Percentiles rank a stretch among this genome's conserved stretches.
Conservation (phyloP, 1,140 invertebrate species). For the Drosophila auraria region DNA sequence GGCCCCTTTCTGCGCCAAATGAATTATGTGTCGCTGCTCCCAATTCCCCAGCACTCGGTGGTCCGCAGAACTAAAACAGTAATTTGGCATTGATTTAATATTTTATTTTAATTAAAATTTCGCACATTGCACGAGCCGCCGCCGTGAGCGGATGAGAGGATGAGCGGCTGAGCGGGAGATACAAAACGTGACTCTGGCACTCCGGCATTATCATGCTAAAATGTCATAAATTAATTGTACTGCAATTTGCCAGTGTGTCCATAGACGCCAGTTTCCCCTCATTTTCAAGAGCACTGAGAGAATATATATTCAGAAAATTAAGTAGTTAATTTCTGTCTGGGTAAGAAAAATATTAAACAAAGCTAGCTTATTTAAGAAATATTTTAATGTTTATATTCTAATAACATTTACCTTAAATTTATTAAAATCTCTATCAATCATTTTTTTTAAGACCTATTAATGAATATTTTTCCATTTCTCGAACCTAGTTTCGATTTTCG, state of each 20-base stretch:
- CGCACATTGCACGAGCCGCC: slow-evolving; percentile 11
- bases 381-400: too few species aligned
- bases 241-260: slow-evolving; percentile 55
- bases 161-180: not conserved
- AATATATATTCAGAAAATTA: not conserved
- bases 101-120: slow-evolving; percentile 80
- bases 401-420: too few species aligned
- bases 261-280: slow-evolving; percentile 21
- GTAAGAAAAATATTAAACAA: too few species aligned
- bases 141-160: not conserved
- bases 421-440: too few species aligned
- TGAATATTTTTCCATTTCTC: too few species aligned
- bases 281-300: not conserved
- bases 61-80: slow-evolving; percentile 38
- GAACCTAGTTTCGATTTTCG: too few species aligned
- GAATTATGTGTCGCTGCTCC: slow-evolving; percentile 69
- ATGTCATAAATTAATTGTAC: slow-evolving; percentile 79
- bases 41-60: slow-evolving; percentile 4
- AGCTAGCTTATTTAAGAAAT: too few species aligned
- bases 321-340: too few species aligned
- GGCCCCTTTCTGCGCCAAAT: slow-evolving; percentile 75
- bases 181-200: slow-evolving; percentile 51
- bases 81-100: slow-evolving; percentile 81
- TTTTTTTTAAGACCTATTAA: too few species aligned
- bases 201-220: slow-evolving; percentile 57